Base-by-base conservation (phyloP, 1,140 invertebrate species). In the Pogonomyrmex barbatus region DNA sequence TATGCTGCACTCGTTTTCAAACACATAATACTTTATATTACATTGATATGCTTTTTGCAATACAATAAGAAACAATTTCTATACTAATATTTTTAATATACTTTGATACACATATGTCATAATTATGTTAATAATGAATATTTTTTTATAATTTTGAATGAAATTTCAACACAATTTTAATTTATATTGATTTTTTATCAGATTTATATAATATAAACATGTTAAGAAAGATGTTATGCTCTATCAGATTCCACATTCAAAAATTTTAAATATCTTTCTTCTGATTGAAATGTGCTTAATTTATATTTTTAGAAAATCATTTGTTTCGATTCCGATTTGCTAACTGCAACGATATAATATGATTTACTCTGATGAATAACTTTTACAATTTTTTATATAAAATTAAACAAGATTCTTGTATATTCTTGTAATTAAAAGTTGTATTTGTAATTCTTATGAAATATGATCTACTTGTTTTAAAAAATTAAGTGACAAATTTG, bases 1-100 rank as follows among this genome's bases (percentile, higher is more conserved):
- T 58, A 47, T 4, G 3, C 5, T 24, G 30, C 30, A 33, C 5
- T 71, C 6, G 17, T 70, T 71, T 58, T 36, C 24, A 58, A 70
- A 73, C 17, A 17, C 52, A 8, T 81, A 24, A 81, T 39, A 36
- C 12, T 54, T 10, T 17, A 47, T 17, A 47, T 2, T 73, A 73
- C 54, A 62, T 83, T 83, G 79, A 83, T 83, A 83, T 83, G 79
- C 42, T 39, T 83, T 58, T 83, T 1, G 10, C 79, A 73, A 39
- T 82, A 73, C 17, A 39, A 39, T 83, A 60, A 73, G n/a, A 83
- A 83, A 82, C 33, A 62, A 42, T 39, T 58, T 71, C 45, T 71
- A 82, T 12, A 50, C 42, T 82, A 58, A 71, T 39, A 71, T 17
- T 45, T 71, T 82, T 71, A 71, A 30, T 56, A 81, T 39, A 68